Evolutionary conservation across 1,140 invertebrate species (phyloP), one percentile per base, ranked within the genome.

Genomic region (Apis cerana): DNA sequence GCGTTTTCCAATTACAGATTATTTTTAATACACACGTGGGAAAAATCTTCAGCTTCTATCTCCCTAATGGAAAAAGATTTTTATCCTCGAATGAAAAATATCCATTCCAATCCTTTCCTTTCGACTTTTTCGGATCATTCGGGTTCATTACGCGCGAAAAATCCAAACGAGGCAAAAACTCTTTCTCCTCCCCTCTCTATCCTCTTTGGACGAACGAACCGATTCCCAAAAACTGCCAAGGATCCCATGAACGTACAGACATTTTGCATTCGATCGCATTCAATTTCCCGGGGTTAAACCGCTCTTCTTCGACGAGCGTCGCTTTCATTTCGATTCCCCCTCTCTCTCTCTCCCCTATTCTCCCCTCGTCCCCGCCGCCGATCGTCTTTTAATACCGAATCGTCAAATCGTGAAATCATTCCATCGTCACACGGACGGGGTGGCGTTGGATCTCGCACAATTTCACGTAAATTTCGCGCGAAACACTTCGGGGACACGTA

Each of bases 401-500:
- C 54, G 52, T 12, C 15, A 27, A 33, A 33, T 33, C 33, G 12
- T 13, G 62, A 9, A 65, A 65, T 77, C 43, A 33, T 61, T 62
- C 33, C 27, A n/a, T 48, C 27, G 15, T 59, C 19, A 21, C 21
- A 0, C 43, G n/a, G n/a, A 19, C 9, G 62, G 7, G 27, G 10
- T 64, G 2, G 62, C 8, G 54, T 10, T 43, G 67, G 23, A 81
- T 48, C 48, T 72, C 50, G 21, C 27, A 10, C 11, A 65, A 21
- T 43, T 23, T 59, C 33, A 50, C n/a, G 12, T 7, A n/a, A 19
- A 67, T 64, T 77, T n/a, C 7, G 23, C 27, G 21, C 21, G 69
- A 79, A 85, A 78, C 48, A 71, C 54, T 80, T 61, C 33, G 48
- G 48, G 21, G 56, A 74, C 67, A 72, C 70, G 67, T 61, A 54